phyloP scores from a whole-genome alignment of 2,888 invertebrate genomes.

The Harpalus rufipes region DNA sequence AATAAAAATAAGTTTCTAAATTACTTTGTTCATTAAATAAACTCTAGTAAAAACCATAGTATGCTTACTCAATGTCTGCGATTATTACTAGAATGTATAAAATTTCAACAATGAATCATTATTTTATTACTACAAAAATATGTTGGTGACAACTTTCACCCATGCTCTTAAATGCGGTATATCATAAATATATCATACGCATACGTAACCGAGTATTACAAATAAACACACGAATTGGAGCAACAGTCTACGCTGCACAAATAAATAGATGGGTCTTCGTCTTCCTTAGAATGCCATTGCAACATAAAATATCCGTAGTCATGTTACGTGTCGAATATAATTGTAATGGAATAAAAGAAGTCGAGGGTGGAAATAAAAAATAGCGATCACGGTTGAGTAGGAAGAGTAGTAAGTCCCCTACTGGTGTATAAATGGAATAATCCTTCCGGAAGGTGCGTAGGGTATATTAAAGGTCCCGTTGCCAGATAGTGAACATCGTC shows the following conservation, averaged over 20 bases:
- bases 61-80: neutral
- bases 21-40: conserved; percentile 25
- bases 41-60: neutral
- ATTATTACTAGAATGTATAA: conserved; percentile 1
- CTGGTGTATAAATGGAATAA: conserved; percentile 63
- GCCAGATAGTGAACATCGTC: conserved; percentile 27
- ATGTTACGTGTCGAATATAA: conserved; percentile 44
- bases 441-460: conserved; percentile 64
- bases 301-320: conserved; percentile 1
- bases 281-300: neutral
- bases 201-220: too few relatives aligned
- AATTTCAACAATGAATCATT: conserved; percentile 1
- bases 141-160: conserved; percentile 4
- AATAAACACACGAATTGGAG: too few relatives aligned
- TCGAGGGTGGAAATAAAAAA: conserved; percentile 38
- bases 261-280: too few relatives aligned
- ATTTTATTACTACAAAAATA: conserved; percentile 14
- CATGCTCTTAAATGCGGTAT: neutral
- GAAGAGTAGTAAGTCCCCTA: conserved; percentile 42
- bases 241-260: too few relatives aligned
- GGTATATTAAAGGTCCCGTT: conserved; percentile 58
- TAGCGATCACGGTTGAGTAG: conserved; percentile 45
- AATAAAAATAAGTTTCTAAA: conserved; percentile 22
- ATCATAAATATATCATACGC: too few relatives aligned
- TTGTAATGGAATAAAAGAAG: conserved; percentile 39